A percentile compares a stretch with the other conserved stretches of the same genome.
phyloP scores from a whole-genome alignment of 2,797 vertebrate species.

The Dryobates pubescens region DNA sequence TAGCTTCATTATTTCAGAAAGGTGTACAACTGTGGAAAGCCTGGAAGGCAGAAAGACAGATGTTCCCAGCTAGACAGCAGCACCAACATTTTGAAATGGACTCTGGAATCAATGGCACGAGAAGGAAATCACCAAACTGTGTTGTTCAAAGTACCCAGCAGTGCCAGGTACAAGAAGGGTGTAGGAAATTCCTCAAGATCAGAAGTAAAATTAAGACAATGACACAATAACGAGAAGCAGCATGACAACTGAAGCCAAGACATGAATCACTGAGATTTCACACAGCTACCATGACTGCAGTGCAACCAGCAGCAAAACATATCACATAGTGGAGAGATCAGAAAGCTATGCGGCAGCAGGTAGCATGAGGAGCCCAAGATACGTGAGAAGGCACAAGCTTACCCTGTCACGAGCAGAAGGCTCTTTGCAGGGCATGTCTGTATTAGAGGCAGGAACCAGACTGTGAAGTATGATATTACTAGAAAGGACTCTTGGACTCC shows the following conservation, averaged over 20 bases:
- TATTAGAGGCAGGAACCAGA: slow-evolving; percentile 27
- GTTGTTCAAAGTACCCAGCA: neutral
- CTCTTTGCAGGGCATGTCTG: neutral
- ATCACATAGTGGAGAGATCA: neutral
- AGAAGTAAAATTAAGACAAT: neutral
- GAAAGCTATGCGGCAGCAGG: slow-evolving; percentile 9
- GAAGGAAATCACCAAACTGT: neutral
- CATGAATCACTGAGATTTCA: neutral
- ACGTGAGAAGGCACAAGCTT: slow-evolving; percentile 1
- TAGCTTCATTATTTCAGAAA: neutral
- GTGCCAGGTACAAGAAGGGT: neutral
- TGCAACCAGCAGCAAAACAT: neutral
- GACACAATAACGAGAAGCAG: neutral
- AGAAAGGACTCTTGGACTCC: slow-evolving; percentile 43
- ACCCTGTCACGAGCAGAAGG: neutral
- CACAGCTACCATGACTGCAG: neutral
- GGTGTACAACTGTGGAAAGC: neutral
- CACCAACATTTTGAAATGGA: neutral
- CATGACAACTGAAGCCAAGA: neutral
- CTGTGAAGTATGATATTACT: slow-evolving; percentile 43
- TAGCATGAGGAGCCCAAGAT: neutral
- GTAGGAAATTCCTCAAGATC: neutral
- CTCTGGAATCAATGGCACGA: neutral
- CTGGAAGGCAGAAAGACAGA: neutral
- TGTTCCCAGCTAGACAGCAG: neutral